phyloP scores from a whole-genome alignment of 2,113 vertebrate species.

The Alces alces region DNA sequence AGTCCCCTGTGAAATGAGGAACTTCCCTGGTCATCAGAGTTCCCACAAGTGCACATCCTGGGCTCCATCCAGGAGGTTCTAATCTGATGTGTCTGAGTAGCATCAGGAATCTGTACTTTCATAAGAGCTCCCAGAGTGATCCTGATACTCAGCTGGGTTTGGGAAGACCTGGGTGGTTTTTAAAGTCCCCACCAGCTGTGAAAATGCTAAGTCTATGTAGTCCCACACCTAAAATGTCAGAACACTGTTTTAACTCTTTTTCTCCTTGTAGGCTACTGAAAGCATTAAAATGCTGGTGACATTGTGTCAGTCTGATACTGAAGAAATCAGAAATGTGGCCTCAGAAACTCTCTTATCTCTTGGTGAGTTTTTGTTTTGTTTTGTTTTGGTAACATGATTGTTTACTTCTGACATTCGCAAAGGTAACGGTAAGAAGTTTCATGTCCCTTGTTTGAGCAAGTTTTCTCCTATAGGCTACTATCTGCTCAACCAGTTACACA shows the following conservation, averaged over 20 bases:
- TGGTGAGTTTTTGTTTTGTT: constrained; percentile 81
- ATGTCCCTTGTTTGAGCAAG: not conserved
- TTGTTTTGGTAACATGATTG: not conserved
- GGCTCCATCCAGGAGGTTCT: not conserved
- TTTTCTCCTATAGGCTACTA: not conserved
- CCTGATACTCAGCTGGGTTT: not conserved
- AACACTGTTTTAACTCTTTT: not conserved
- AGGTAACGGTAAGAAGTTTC: not conserved
- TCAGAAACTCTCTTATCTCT: constrained; percentile 94
- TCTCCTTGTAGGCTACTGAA: constrained; percentile 86
- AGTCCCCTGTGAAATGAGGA: not conserved
- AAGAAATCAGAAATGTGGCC: constrained; percentile 92
- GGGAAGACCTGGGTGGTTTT: not conserved
- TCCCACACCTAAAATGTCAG: not conserved
- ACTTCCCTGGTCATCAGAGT: not conserved
- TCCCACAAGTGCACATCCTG: not conserved
- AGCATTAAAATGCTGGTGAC: constrained; percentile 90
- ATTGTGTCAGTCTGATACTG: constrained; percentile 90
- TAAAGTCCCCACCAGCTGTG: not conserved
- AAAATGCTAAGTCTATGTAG: not conserved
- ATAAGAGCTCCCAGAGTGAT: not conserved
- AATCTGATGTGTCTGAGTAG: not conserved
- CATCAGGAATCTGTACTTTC: not conserved
- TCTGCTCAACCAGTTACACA: not conserved
- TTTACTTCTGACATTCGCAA: not conserved